Evolutionary conservation across 2,797 vertebrate species (phyloP).

Genomic region (Macrochelys suwanniensis): DNA sequence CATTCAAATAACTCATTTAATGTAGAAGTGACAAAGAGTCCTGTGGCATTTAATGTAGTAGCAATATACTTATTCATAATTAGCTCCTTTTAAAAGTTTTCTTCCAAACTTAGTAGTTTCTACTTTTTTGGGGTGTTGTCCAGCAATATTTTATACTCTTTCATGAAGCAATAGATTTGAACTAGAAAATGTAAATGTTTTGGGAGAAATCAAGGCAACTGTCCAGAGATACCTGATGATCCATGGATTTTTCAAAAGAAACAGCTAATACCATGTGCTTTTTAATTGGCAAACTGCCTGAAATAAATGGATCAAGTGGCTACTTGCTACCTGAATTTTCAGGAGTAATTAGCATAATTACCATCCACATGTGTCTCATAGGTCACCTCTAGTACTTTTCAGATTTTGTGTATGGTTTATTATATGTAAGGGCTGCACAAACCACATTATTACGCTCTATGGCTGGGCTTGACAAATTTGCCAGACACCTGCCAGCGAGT

Average conservation of each 20-base stretch:
- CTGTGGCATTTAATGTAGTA: neutral
- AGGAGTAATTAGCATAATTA: slow-evolving; percentile 53
- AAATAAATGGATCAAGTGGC: slow-evolving; percentile 45
- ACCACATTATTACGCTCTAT: neutral
- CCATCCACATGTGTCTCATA: slow-evolving; percentile 36
- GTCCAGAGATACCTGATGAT: neutral
- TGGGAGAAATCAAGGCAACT: neutral
- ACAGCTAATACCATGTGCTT: neutral
- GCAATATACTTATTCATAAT: neutral
- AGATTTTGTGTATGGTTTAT: neutral
- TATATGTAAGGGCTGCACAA: neutral
- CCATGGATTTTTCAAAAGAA: neutral
- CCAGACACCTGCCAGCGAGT: neutral
- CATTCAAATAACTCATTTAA: neutral
- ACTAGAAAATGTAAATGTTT: slow-evolving; percentile 5
- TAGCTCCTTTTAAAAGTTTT: neutral
- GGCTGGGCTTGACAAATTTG: neutral
- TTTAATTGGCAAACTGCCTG: slow-evolving; percentile 32
- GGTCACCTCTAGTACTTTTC: neutral
- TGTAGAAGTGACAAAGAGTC: neutral
- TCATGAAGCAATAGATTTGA: neutral
- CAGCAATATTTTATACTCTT: neutral
- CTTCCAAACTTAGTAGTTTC: neutral
- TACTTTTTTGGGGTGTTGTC: rapidly evolving
- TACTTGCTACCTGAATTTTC: slow-evolving; percentile 14